phyloP scores from a whole-genome alignment of 1,140 invertebrate genomes.

The Hormaphis cornu region DNA sequence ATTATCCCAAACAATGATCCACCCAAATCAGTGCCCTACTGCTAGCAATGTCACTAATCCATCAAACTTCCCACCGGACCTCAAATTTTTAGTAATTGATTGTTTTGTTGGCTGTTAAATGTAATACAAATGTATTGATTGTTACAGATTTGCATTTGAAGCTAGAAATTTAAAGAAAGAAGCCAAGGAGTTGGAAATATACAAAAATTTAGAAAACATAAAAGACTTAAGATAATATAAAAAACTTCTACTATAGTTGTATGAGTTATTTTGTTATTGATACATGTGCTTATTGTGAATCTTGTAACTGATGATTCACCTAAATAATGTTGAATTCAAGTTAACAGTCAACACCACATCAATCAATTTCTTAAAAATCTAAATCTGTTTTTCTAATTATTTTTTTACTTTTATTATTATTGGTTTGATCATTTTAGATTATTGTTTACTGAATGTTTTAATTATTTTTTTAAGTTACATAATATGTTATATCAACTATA shows the following conservation, averaged over 20 bases:
- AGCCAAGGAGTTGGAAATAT: conserved; percentile 33
- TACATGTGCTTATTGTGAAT: background rate
- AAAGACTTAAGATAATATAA: background rate
- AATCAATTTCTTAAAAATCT: background rate
- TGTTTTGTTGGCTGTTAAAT: background rate
- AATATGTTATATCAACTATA: no score
- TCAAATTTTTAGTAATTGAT: background rate
- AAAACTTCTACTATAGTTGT: no score
- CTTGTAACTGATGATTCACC: background rate
- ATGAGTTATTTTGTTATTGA: background rate
- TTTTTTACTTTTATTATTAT: conserved; percentile 10
- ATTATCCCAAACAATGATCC: no score
- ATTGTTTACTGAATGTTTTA: no score
- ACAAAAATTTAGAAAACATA: conserved; percentile 20
- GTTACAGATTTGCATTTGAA: conserved; percentile 38
- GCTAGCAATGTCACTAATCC: background rate
- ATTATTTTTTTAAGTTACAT: no score
- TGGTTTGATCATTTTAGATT: background rate
- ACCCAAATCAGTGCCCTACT: no score
- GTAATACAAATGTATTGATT: background rate
- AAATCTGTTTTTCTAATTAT: conserved; percentile 2
- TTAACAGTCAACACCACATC: conserved; percentile 10
- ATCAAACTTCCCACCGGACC: background rate
- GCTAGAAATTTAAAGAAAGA: conserved; percentile 37
- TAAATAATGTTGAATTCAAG: background rate